phyloP scores from a whole-genome alignment of 1,140 invertebrate species.

The Pseudomyrmex gracilis region DNA sequence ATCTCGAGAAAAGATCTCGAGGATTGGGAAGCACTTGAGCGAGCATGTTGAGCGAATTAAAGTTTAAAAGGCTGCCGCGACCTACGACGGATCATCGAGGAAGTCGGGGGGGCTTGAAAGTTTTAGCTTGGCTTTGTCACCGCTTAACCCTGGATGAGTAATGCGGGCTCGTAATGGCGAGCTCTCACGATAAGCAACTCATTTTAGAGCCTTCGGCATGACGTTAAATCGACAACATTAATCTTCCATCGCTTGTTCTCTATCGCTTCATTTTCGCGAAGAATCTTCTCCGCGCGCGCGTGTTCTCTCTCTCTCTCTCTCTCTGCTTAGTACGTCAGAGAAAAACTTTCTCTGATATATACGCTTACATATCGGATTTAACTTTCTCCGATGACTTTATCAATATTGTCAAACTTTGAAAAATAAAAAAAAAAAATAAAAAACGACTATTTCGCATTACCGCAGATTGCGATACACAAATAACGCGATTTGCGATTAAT shows the following conservation, averaged over 20 bases:
- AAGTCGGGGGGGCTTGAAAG: constrained; percentile 27
- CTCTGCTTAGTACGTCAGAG: too few relatives aligned
- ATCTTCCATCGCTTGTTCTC: constrained; percentile 5
- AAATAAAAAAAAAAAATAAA: too few relatives aligned
- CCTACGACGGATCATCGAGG: constrained; percentile 29
- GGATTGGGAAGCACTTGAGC: constrained; percentile 36
- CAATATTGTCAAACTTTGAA: not conserved
- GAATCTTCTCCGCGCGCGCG: not conserved
- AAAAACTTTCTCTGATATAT: not conserved
- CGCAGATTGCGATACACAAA: not conserved
- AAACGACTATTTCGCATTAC: too few relatives aligned
- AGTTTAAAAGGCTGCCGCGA: constrained; percentile 51
- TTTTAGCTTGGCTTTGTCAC: constrained; percentile 57
- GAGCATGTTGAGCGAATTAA: constrained; percentile 51
- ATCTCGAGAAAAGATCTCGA: constrained; percentile 18
- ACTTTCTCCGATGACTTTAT: not conserved
- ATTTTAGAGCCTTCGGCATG: constrained; percentile 5
- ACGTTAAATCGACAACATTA: constrained; percentile 46
- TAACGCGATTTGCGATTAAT: not conserved
- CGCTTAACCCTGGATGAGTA: constrained; percentile 50
- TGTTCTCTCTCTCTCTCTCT: too few relatives aligned
- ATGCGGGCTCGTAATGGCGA: constrained; percentile 26
- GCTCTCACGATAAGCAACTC: constrained; percentile 31
- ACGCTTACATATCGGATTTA: not conserved
- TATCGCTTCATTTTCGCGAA: not conserved